These are phyloP conservation scores for Latrodectus elegans DNA, from an alignment of 2,888 invertebrate species.

Conservation along the genomic window DNA sequence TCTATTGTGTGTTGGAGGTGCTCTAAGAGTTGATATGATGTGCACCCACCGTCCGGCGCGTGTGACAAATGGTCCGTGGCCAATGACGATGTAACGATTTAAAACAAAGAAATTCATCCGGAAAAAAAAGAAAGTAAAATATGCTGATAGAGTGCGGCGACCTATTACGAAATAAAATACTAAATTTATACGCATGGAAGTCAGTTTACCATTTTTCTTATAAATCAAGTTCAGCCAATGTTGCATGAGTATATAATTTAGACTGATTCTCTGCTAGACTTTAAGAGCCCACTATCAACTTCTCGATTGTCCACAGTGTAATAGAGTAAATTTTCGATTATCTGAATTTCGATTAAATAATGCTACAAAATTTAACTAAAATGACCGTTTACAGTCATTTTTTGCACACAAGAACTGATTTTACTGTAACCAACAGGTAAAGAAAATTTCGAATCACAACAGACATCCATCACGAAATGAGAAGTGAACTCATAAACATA, in stretches of 20 bases:
- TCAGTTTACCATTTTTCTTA: background rate
- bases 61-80: conserved; percentile 37
- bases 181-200: background rate
- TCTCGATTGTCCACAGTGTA: background rate
- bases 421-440: too few relatives aligned
- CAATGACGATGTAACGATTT: background rate
- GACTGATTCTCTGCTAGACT: background rate
- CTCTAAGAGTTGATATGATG: background rate
- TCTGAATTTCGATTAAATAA: too few relatives aligned
- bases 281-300: background rate
- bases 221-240: background rate
- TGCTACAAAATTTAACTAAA: too few relatives aligned
- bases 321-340: too few relatives aligned
- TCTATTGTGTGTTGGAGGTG: conserved; percentile 19
- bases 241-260: background rate
- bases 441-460: too few relatives aligned
- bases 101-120: conserved; percentile 8
- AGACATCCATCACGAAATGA: too few relatives aligned
- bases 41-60: conserved; percentile 29
- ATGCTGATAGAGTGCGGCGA: background rate
- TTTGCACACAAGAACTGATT: too few relatives aligned
- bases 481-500: too few relatives aligned
- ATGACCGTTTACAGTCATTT: too few relatives aligned
- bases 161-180: background rate
- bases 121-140: background rate